Evolutionary conservation across 2,888 invertebrate species (phyloP).

Genomic region (Cabera pusaria): DNA sequence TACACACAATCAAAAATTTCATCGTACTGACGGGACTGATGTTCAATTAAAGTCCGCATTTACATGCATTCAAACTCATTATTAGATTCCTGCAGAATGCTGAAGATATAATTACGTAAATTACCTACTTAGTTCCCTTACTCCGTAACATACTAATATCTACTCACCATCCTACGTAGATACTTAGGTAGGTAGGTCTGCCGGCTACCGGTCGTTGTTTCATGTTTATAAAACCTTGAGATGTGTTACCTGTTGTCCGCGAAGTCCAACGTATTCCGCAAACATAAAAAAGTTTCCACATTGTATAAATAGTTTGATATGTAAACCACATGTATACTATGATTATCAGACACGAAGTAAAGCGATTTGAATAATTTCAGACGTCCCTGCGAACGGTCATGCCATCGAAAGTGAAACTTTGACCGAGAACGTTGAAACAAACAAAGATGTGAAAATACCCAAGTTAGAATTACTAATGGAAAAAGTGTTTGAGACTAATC

Average conservation of each 20-base stretch:
- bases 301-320: conserved; percentile 15
- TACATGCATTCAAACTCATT: too few species aligned
- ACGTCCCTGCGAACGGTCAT: conserved; percentile 31
- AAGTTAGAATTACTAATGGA: conserved; percentile 62
- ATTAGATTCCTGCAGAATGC: too few species aligned
- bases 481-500: conserved; percentile 49
- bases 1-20: too few species aligned
- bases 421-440: conserved; percentile 14
- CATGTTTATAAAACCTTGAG: conserved; percentile 35
- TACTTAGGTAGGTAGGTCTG: conserved; percentile 18
- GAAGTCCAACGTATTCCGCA: conserved; percentile 17
- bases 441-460: conserved; percentile 45
- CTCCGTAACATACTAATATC: too few species aligned
- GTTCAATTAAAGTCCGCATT: too few species aligned
- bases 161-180: conserved; percentile 17
- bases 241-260: conserved; percentile 31
- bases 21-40: too few species aligned
- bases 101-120: conserved; percentile 18
- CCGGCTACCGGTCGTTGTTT: conserved; percentile 27
- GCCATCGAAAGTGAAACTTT: conserved; percentile 24
- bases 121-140: conserved; percentile 2
- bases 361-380: conserved; percentile 25
- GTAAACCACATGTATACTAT: conserved; percentile 17
- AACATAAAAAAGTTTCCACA: conserved; percentile 15
- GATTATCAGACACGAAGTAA: too few species aligned